Evolutionary conservation across 2,113 vertebrate species (phyloP).

Genomic region (Synchiropus splendidus): DNA sequence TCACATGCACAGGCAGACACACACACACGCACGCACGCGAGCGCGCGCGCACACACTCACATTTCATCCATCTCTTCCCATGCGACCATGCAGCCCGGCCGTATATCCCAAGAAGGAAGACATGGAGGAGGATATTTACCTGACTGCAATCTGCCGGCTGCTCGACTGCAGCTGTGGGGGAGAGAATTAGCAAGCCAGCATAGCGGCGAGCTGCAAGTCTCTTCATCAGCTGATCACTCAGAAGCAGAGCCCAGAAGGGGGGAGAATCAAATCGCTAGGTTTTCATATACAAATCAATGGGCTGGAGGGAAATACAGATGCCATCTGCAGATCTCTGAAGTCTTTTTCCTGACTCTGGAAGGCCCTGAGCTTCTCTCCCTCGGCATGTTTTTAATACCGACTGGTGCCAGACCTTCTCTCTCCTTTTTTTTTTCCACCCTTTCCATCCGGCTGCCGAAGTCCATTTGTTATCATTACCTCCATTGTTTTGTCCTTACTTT

Average conservation of each 20-base stretch:
- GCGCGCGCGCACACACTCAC: slow-evolving; percentile 8
- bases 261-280: slow-evolving; percentile 89
- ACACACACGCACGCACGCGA: too few species aligned
- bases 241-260: slow-evolving; percentile 80
- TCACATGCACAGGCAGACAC: slow-evolving; percentile 1
- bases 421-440: slow-evolving; percentile 7
- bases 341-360: slow-evolving; percentile 85
- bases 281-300: slow-evolving; percentile 99
- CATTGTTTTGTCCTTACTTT: too few species aligned
- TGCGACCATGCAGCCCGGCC: slow-evolving; percentile 77
- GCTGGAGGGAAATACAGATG: slow-evolving; percentile 81
- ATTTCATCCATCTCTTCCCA: slow-evolving; percentile 78
- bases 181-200: slow-evolving; percentile 99
- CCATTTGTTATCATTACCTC: slow-evolving; percentile 62
- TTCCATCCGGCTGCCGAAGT: slow-evolving; percentile 70
- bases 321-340: slow-evolving; percentile 80
- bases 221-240: slow-evolving; percentile 99
- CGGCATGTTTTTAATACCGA: slow-evolving; percentile 89
- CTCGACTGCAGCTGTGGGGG: slow-evolving; percentile 91
- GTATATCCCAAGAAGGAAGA: slow-evolving; percentile 59
- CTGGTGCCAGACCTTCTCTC: slow-evolving; percentile 72
- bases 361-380: slow-evolving; percentile 83
- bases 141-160: slow-evolving; percentile 93
- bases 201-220: slow-evolving; percentile 99
- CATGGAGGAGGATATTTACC: slow-evolving; percentile 75